These are phyloP conservation scores for Macrotrachela quadricornifera DNA, from an alignment of 1,140 invertebrate genomes.

Conservation along the genomic window DNA sequence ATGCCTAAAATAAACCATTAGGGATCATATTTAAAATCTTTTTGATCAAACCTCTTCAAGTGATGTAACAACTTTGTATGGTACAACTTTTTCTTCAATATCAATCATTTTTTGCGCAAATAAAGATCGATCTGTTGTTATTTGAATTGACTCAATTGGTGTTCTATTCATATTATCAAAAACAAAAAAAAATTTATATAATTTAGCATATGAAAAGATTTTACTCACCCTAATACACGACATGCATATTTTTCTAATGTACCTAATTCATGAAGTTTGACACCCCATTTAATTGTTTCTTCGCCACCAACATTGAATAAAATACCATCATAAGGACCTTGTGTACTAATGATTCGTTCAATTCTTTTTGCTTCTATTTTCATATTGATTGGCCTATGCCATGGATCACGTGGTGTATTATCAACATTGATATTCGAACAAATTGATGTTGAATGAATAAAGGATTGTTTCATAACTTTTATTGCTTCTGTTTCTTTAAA, in stretches of 20 bases:
- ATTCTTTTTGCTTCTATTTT: slow-evolving; percentile 84
- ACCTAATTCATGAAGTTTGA: slow-evolving; percentile 47
- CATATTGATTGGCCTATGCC: slow-evolving; percentile 92
- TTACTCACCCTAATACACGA: slow-evolving; percentile 17
- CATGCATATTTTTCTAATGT: slow-evolving; percentile 58
- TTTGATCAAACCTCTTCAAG: slow-evolving; percentile 36
- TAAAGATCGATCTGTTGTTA: slow-evolving; percentile 84
- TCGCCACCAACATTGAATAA: slow-evolving; percentile 92
- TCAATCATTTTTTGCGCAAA: slow-evolving; percentile 69
- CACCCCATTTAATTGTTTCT: slow-evolving; percentile 89
- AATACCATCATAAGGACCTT: slow-evolving; percentile 81
- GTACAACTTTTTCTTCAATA: slow-evolving; percentile 78
- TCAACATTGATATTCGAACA: slow-evolving; percentile 99
- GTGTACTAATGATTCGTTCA: slow-evolving; percentile 80
- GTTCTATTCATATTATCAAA: slow-evolving; percentile 35
- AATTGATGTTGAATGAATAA: slow-evolving; percentile 75
- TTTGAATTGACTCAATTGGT: slow-evolving; percentile 77
- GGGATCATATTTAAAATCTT: too few relatives aligned
- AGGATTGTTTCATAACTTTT: slow-evolving; percentile 82
- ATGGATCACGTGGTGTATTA: slow-evolving; percentile 88
- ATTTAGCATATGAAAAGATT: too few relatives aligned
- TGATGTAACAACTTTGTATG: slow-evolving; percentile 65
- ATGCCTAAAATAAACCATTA: slow-evolving; percentile 35
- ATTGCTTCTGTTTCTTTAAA: slow-evolving; percentile 40
- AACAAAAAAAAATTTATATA: too few relatives aligned